Evolutionary conservation across 2,797 vertebrate genomes (phyloP), one percentile per base, ranked within the genome.

Genomic region (Prunella strophiata): DNA sequence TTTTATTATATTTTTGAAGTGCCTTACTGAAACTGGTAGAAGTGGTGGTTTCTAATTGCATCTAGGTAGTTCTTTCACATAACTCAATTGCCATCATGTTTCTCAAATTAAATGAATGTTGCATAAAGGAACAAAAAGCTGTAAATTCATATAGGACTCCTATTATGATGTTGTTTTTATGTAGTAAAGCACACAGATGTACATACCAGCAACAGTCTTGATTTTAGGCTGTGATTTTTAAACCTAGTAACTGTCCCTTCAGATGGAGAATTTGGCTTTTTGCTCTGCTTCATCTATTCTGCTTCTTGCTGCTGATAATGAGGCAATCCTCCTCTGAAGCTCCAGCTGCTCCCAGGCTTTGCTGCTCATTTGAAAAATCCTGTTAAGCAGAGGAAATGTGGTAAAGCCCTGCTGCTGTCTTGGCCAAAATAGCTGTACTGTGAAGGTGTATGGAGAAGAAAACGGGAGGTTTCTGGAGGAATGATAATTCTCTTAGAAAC

Each of bases 1-100:
- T 91, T 92, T 95, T 26, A 82, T 89, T 85, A 2, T 29, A 16
- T 43, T 27, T 67, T 95, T 94, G 63, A 89, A 88, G 13, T 36
- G 63, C 29, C 38, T 76, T 63, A 40, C 25, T 95, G 91, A 89
- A 91, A 85, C 51, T 2, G 4, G 40, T 91, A 23, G 16, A 50
- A 85, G 57, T 76, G 0, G 1, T 85, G 67, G 93, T 87, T 93
- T 95, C 71, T 74, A 57, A 58, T 91, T 91, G 52, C 84, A 10
- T 38, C 34, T 85, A 13, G 15, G 21, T 73, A 17, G 36, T 76
- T 88, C 45, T 76, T 79, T 85, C 32, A 67, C 5, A 2, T 80
- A 79, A 61, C 43, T 85, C 40, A 27, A 3, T 22, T 91, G 40
- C 80, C 11, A 27, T 85, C 2, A 1, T 11, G 16, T 83, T 77